Percentiles rank a stretch among this genome's conserved stretches.
Evolutionary conservation across 2,113 vertebrate species (phyloP).

Genomic region (Gymnocephalus cernua): DNA sequence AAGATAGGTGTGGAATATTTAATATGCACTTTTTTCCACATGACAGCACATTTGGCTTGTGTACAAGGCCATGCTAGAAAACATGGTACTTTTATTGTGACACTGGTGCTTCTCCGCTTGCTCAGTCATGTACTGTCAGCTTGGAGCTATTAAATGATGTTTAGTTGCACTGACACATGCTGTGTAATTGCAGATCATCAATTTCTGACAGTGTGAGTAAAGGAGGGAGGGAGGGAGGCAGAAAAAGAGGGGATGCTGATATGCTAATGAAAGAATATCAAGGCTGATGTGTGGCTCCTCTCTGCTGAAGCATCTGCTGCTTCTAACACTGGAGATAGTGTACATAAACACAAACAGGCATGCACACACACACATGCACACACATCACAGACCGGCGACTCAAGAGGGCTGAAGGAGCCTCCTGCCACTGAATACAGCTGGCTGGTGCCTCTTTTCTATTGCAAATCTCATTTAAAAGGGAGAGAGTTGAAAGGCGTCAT

Average conservation of each 20-base stretch:
- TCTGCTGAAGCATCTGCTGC: slow-evolving; percentile 72
- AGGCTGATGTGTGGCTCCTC: slow-evolving; percentile 72
- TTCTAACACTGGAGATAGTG: slow-evolving; percentile 37
- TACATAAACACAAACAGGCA: neutral
- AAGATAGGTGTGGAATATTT: neutral
- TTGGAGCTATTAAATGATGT: slow-evolving; percentile 58
- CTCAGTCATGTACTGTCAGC: slow-evolving; percentile 59
- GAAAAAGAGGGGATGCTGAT: slow-evolving; percentile 13
- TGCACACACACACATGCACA: neutral
- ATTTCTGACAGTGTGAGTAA: slow-evolving; percentile 66
- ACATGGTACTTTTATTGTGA: slow-evolving; percentile 25
- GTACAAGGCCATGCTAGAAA: neutral
- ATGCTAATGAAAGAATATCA: slow-evolving; percentile 61
- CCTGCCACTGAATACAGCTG: slow-evolving; percentile 45
- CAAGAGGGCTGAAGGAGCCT: slow-evolving; percentile 54
- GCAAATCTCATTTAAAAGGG: slow-evolving; percentile 60
- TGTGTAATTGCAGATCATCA: slow-evolving; percentile 77
- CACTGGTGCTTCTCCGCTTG: slow-evolving; percentile 23
- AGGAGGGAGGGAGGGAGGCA: neutral
- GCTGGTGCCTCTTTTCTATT: slow-evolving; percentile 58
- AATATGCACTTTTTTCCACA: neutral
- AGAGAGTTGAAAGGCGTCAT: slow-evolving; percentile 65
- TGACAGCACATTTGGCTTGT: neutral
- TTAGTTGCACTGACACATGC: slow-evolving; percentile 69
- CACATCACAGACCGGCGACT: slow-evolving; percentile 6